phyloP scores from a whole-genome alignment of 2,797 vertebrate species.

The Mormyrus proboscirostris region DNA sequence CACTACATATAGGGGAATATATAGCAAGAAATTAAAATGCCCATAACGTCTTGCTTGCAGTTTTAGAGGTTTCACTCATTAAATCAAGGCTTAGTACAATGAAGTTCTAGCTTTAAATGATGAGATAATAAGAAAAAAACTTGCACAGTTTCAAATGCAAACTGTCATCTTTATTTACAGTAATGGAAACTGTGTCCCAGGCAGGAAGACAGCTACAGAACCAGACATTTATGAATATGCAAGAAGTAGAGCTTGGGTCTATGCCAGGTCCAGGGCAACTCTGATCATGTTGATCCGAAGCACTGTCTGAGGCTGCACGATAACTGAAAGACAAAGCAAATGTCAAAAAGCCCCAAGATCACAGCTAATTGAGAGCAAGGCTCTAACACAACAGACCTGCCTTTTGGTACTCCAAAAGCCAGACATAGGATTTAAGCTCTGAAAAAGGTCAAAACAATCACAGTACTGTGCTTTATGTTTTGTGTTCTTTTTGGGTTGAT shows the following conservation, averaged over 20 bases:
- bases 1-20: not conserved
- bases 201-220: not conserved
- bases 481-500: not conserved
- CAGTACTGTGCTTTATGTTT: not conserved
- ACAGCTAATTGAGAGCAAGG: not conserved
- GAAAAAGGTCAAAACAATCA: not conserved
- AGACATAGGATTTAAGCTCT: not conserved
- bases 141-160: not conserved
- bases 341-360: not conserved
- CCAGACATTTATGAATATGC: not conserved
- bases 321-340: conserved; percentile 55
- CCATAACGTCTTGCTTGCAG: not conserved
- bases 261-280: conserved; percentile 65
- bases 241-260: conserved; percentile 25
- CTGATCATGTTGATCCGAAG: conserved; percentile 83
- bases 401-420: not conserved
- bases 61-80: not conserved
- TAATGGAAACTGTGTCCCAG: not conserved
- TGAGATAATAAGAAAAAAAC: not conserved
- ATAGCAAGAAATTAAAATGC: not conserved
- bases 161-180: conserved; percentile 9
- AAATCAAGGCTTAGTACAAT: not conserved
- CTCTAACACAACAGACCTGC: not conserved
- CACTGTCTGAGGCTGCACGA: conserved; percentile 71
- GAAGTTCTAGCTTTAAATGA: not conserved